Conservation (phyloP, 1,140 invertebrate genomes). For the Stegodyphus mimosarum region DNA sequence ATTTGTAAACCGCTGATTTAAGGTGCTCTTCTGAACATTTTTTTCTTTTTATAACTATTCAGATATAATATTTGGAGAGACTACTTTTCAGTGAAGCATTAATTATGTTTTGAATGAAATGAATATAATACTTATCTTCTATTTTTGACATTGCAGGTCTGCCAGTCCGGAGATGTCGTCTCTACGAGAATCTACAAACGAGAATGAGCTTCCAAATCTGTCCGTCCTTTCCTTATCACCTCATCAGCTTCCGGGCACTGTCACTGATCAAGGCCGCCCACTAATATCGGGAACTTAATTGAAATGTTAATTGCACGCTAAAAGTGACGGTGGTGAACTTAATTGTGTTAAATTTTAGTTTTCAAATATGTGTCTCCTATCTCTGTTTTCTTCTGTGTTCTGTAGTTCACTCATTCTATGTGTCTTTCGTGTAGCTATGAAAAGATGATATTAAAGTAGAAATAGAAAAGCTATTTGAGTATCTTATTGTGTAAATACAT, state of each 20-base stretch:
- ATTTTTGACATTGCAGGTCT: conserved; percentile 15
- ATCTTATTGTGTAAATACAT: too few species aligned
- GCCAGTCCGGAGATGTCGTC: conserved; percentile 22
- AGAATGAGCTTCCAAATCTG: not conserved
- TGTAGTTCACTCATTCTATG: too few species aligned
- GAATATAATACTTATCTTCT: not conserved
- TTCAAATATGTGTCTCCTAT: not conserved
- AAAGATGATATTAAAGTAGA: too few species aligned
- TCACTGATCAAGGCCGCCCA: conserved; percentile 2
- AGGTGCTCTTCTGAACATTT: not conserved
- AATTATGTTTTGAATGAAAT: not conserved
- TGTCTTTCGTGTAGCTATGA: too few species aligned
- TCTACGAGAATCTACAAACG: conserved; percentile 52
- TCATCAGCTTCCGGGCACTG: not conserved
- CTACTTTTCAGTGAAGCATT: not conserved
- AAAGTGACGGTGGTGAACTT: conserved; percentile 1
- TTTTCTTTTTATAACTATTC: not conserved
- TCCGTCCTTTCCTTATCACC: too few species aligned
- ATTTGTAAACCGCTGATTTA: not conserved
- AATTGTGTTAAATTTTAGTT: conserved; percentile 29
- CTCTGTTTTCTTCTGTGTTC: too few species aligned
- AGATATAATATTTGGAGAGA: not conserved
- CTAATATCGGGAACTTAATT: not conserved
- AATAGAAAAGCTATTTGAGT: too few species aligned
- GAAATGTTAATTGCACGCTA: conserved; percentile 15